These are phyloP conservation scores for Zingel zingel DNA, from an alignment of 2,113 vertebrate species.

Conservation along the genomic window DNA sequence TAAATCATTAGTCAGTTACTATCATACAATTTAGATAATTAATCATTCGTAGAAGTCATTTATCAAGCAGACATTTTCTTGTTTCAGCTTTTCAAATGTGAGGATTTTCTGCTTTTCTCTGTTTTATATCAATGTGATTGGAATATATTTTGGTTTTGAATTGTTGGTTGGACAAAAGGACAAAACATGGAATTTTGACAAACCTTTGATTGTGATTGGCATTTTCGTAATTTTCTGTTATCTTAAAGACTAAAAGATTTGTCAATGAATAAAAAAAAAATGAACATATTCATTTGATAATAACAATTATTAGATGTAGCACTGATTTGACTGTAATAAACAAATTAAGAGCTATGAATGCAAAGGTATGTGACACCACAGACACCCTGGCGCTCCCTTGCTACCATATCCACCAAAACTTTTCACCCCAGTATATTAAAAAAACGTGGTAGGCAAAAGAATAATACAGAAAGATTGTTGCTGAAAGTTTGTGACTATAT, in stretches of 20 bases:
- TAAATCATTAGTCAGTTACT: slow-evolving; percentile 10
- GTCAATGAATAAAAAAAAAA: background rate
- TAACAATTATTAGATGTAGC: background rate
- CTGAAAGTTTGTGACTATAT: background rate
- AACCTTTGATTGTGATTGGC: background rate
- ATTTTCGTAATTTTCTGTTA: background rate
- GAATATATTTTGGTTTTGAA: background rate
- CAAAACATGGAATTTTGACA: background rate
- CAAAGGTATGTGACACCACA: background rate
- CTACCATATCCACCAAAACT: slow-evolving; percentile 11
- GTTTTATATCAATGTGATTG: background rate
- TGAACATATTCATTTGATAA: background rate
- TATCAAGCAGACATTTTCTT: background rate
- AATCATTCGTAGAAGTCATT: background rate
- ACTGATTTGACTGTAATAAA: background rate
- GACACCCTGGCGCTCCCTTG: slow-evolving; percentile 9
- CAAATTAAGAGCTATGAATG: background rate
- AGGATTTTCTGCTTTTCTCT: background rate
- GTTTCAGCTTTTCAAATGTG: background rate
- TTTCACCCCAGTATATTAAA: background rate
- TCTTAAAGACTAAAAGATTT: background rate
- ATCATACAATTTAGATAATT: background rate
- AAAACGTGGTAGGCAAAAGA: background rate
- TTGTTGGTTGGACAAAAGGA: background rate
- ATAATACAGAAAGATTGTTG: background rate